Evolutionary conservation across 2,113 vertebrate species (phyloP).

Genomic region (Hippocampus guttulatus): DNA sequence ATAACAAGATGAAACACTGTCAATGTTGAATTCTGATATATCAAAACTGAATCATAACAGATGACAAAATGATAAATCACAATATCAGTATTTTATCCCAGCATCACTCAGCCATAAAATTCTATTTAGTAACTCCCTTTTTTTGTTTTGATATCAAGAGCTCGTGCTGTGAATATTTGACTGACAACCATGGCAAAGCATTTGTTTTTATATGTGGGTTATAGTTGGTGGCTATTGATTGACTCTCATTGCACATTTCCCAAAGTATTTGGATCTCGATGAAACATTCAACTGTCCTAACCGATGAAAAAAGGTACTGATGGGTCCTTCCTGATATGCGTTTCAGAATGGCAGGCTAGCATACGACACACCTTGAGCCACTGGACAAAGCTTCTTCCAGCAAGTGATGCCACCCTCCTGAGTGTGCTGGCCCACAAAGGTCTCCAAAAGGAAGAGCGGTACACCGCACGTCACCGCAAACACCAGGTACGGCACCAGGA

Average conservation of each 20-base stretch:
- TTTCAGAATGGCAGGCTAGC: neutral
- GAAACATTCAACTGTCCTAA: neutral
- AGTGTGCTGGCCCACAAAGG: conserved; percentile 66
- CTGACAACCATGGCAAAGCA: neutral
- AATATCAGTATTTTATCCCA: too few species aligned
- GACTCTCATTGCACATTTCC: neutral
- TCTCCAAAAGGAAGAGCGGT: conserved; percentile 72
- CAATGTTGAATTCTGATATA: too few species aligned
- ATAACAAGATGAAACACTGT: too few species aligned
- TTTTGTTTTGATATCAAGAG: too few species aligned
- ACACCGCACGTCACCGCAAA: conserved; percentile 68
- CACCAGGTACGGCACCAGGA: conserved; percentile 71
- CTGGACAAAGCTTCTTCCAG: conserved; percentile 70
- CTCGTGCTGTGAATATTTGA: too few species aligned
- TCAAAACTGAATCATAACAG: too few species aligned
- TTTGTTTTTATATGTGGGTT: neutral
- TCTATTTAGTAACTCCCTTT: too few species aligned
- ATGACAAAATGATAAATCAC: too few species aligned
- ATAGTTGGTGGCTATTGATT: neutral
- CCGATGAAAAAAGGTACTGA: too few species aligned
- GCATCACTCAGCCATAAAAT: too few species aligned
- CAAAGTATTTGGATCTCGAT: neutral
- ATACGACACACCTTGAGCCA: conserved; percentile 60
- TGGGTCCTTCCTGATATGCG: neutral
- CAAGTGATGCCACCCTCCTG: conserved; percentile 67